Evolutionary conservation across 2,888 invertebrate species (phyloP).

Genomic region (Calameuta pallipes): DNA sequence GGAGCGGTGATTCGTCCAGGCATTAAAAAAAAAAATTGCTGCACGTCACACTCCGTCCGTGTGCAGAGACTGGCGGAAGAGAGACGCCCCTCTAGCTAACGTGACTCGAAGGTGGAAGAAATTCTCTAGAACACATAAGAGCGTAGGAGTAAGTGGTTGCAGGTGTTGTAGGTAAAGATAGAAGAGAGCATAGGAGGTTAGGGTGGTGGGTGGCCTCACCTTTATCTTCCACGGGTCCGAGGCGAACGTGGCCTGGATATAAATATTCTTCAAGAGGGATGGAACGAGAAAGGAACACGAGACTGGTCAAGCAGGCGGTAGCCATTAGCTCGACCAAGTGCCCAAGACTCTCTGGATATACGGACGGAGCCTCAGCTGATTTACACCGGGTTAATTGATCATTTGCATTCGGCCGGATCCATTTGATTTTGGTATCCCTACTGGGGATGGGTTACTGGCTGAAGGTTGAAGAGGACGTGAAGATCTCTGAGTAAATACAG

Average conservation of each 20-base stretch:
- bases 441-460: neutral
- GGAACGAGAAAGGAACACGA: slow-evolving; percentile 3
- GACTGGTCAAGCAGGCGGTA: slow-evolving; percentile 24
- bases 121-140: neutral
- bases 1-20: neutral
- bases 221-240: slow-evolving; percentile 39
- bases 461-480: neutral
- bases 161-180: neutral
- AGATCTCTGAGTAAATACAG: neutral
- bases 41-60: neutral
- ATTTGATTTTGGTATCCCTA: neutral
- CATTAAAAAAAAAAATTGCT: neutral
- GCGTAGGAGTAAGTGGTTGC: neutral
- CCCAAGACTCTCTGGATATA: slow-evolving; percentile 3
- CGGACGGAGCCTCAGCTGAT: slow-evolving; percentile 51
- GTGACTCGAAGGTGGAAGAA: neutral
- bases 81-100: neutral
- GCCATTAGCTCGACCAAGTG: slow-evolving; percentile 16
- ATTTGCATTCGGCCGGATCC: slow-evolving; percentile 57
- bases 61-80: neutral
- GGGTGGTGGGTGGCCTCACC: slow-evolving; percentile 23
- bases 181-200: neutral
- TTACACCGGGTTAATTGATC: slow-evolving; percentile 62
- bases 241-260: slow-evolving; percentile 59
- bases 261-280: slow-evolving; percentile 42